phyloP scores from a whole-genome alignment of 2,888 invertebrate species.

The Marasmarcha lunaedactyla region DNA sequence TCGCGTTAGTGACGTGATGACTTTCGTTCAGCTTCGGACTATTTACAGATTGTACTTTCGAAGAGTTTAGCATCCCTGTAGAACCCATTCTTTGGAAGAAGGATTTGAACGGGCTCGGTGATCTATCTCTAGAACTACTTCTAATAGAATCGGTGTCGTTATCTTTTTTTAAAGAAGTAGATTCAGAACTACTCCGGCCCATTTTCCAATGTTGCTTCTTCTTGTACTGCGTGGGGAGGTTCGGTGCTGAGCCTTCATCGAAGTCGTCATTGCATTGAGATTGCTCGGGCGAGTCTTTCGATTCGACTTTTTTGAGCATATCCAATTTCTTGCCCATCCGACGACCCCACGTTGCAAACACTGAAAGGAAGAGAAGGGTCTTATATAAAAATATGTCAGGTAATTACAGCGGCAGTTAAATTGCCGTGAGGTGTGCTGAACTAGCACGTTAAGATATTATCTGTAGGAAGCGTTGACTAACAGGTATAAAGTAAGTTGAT shows the following conservation, averaged over 20 bases:
- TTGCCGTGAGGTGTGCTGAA: too few species aligned
- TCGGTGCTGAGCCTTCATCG: conserved; percentile 38
- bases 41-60: conserved; percentile 57
- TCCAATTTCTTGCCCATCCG: conserved; percentile 84
- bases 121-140: conserved; percentile 63
- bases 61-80: conserved; percentile 78
- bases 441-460: background rate
- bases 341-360: conserved; percentile 80
- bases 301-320: conserved; percentile 75
- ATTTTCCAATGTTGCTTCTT: conserved; percentile 72
- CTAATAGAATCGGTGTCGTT: conserved; percentile 58
- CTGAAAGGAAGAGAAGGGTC: conserved; percentile 34
- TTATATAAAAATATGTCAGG: background rate
- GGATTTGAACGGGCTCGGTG: conserved; percentile 76
- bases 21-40: conserved; percentile 41
- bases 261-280: conserved; percentile 31
- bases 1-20: conserved; percentile 52
- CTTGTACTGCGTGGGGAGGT: conserved; percentile 54
- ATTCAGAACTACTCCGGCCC: conserved; percentile 65
- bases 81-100: conserved; percentile 83
- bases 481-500: conserved; percentile 3
- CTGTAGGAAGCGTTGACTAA: background rate
- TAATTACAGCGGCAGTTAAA: background rate
- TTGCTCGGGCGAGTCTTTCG: conserved; percentile 65
- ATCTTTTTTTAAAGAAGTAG: conserved; percentile 51